Evolutionary conservation across 2,888 invertebrate species (phyloP), one percentile per base, ranked within the genome.

Genomic region (Chloroclysta siterata): DNA sequence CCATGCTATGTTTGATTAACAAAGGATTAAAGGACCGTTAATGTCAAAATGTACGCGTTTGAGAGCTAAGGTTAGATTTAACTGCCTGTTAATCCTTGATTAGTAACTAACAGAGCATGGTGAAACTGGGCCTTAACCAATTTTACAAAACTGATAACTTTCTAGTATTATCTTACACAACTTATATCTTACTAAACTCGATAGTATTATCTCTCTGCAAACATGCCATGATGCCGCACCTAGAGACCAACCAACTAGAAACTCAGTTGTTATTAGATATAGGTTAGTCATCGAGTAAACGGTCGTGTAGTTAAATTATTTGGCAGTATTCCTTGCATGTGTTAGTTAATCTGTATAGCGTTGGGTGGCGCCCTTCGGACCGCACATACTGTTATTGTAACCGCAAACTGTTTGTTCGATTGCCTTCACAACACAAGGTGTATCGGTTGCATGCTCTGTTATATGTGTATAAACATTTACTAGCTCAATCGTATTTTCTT

Each of bases 341-440:
- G 17, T 47, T 39, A 56, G 17, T 22, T 57, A 56, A 57, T 58
- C 54, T 54, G 14, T 39, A 29, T 56, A 17, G 39, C 29, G 36
- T 60, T 60, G 39, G 46, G 53, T 56, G 60, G 55, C 61, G 47
- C 57, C 44, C 66, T 57, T 62, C 44, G 52, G 67, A 71, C 69
- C 71, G 68, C 68, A 70, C 50, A 75, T 74, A 76, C 72, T 81
- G 79, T 80, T 80, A 80, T 77, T 79, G 81, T 74, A 76, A 75
- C 81, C 84, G 76, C 81, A 82, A 78, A 79, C 77, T 81, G 80
- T 81, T 82, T 79, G 78, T 80, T 80, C 77, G 76, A 79, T 79
- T 78, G 75, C 66, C 68, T 72, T 65, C 69, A 63, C 66, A 65
- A 66, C 69, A 63, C 66, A 65, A 66, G 66, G 57, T 68, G 70